A percentile compares a stretch with the other conserved stretches of the same genome.
phyloP scores from a whole-genome alignment of 2,113 vertebrate species.

The Rhynchomys soricoides region DNA sequence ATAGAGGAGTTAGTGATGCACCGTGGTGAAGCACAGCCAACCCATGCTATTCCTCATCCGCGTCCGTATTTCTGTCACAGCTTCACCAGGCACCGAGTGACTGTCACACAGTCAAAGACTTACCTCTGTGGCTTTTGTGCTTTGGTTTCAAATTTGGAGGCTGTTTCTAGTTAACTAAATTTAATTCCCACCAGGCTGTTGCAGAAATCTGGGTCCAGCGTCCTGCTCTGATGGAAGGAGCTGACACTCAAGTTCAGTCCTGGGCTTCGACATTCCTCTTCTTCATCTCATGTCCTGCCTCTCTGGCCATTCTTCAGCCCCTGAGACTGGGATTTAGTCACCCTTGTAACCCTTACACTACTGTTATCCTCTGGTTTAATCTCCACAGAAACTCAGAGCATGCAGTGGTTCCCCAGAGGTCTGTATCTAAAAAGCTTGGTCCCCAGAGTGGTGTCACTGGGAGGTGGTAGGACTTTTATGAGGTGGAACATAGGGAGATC shows the following conservation, averaged over 20 bases:
- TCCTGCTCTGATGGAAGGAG: neutral
- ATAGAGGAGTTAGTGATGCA: fast-evolving
- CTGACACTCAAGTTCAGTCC: neutral
- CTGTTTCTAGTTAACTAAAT: neutral
- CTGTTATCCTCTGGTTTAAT: neutral
- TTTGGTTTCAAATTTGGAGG: neutral
- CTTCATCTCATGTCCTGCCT: neutral
- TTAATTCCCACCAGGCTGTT: neutral
- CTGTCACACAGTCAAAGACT: neutral
- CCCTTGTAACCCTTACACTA: too few species aligned
- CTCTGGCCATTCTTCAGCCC: neutral
- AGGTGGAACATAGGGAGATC: neutral
- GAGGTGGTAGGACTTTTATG: neutral
- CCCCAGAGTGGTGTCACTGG: neutral
- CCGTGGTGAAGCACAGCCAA: neutral
- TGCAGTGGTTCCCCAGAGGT: neutral
- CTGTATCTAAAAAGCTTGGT: neutral
- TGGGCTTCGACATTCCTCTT: neutral
- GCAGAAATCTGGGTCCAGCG: neutral
- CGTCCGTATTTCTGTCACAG: neutral
- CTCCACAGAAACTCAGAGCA: neutral
- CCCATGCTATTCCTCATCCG: neutral
- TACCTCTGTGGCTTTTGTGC: neutral
- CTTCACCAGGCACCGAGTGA: neutral
- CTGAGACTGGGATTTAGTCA: neutral